Evolutionary conservation across 2,797 vertebrate genomes (phyloP).

Genomic region (Lithobates sylvaticus): DNA sequence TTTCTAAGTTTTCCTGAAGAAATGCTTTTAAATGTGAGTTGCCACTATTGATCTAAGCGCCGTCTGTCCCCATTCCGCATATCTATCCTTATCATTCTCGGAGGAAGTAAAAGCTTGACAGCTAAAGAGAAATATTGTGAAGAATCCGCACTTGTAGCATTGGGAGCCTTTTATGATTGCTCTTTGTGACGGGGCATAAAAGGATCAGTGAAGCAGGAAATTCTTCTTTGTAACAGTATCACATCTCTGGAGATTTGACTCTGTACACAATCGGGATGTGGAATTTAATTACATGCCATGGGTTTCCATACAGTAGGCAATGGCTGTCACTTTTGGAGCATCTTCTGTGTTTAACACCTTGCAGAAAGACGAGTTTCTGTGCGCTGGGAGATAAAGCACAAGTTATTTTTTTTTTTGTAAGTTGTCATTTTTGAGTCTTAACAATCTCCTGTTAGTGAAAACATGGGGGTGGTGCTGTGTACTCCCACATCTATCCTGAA

Average conservation of each 20-base stretch:
- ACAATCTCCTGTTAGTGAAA: no score
- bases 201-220: conserved; percentile 32
- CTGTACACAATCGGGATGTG: conserved; percentile 5
- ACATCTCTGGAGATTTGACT: conserved; percentile 4
- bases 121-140: not conserved
- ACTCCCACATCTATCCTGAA: no score
- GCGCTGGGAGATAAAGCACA: not conserved
- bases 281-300: conserved; percentile 34
- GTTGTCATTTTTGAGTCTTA: no score
- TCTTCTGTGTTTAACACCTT: not conserved
- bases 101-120: conserved; percentile 28
- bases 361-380: not conserved
- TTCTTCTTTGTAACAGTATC: not conserved
- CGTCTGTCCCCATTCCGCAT: not conserved
- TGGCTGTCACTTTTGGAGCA: conserved; percentile 18
- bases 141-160: conserved; percentile 10
- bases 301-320: conserved; percentile 1
- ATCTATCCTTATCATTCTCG: conserved; percentile 31
- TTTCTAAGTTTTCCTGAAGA: not conserved
- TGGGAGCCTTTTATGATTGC: conserved; percentile 26
- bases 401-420: not conserved
- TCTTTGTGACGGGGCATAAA: conserved; percentile 53
- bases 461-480: no score
- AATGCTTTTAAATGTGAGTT: not conserved
- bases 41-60: not conserved